A percentile compares a stretch with the other conserved stretches of the same genome.
These are phyloP conservation scores for Antedon bifida DNA, from an alignment of 35 echinoderm and acorn worm species.

Conservation along the genomic window DNA sequence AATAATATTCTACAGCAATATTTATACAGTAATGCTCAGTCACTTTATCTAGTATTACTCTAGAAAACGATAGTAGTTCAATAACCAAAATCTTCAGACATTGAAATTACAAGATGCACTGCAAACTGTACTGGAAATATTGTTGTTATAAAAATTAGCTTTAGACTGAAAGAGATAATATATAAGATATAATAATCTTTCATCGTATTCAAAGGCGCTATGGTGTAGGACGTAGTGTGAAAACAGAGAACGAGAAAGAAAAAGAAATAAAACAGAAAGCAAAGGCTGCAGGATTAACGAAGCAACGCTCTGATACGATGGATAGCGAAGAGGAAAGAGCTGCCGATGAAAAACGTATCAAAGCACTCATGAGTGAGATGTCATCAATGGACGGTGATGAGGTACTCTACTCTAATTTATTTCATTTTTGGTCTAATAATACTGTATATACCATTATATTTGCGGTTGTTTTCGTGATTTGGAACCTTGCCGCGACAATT, in stretches of 20 bases:
- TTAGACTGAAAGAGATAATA: background rate
- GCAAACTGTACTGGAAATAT: too few species aligned
- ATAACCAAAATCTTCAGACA: too few species aligned
- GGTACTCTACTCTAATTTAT: conserved; percentile 33
- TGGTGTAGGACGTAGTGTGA: conserved; percentile 36
- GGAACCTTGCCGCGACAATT: too few species aligned
- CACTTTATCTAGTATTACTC: too few species aligned
- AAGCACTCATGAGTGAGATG: conserved; percentile 89
- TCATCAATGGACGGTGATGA: conserved; percentile 59
- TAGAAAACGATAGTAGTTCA: too few species aligned
- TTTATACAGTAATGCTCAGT: too few species aligned
- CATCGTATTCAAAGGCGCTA: conserved; percentile 40
- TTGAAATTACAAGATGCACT: too few species aligned
- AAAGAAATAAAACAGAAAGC: conserved; percentile 72
- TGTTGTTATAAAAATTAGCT: too few species aligned
- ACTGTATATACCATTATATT: too few species aligned
- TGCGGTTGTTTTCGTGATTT: too few species aligned
- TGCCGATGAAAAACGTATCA: conserved; percentile 64
- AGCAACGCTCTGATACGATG: conserved; percentile 18
- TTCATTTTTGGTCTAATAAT: too few species aligned
- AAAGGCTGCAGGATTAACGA: conserved; percentile 40
- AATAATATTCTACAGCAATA: too few species aligned
- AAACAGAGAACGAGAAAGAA: conserved; percentile 66
- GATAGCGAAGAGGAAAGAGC: conserved; percentile 41
- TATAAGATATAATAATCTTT: background rate